Evolutionary conservation across 2,888 invertebrate genomes (phyloP), one percentile per base, ranked within the genome.

Genomic region (Lingula anatina): DNA sequence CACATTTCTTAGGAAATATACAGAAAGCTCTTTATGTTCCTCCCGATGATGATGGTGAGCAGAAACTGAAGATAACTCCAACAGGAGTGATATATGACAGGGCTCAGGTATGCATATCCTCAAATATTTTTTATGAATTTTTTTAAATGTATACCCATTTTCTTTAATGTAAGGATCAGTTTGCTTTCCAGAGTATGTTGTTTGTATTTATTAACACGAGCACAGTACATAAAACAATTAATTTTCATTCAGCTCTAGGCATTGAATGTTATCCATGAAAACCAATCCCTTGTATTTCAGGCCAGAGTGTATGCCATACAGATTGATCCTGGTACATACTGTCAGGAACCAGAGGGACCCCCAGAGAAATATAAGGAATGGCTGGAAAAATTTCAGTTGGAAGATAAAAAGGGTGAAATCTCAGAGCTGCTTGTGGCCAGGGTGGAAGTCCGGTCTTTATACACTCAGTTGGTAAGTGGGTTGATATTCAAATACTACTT

Each of bases 261-360:
- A n/a, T n/a, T n/a, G n/a, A n/a, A n/a, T n/a, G n/a, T n/a, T n/a
- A n/a, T n/a, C n/a, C n/a, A n/a, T n/a, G n/a, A 27, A n/a, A n/a
- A n/a, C n/a, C n/a, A n/a, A n/a, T n/a, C n/a, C n/a, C n/a, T 46
- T 25, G 21, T 40, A 26, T 71, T 76, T 4, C 76, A 86, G 86
- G 84, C 85, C 70, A 83, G 86, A 59, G 77, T 89, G 41, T 84
- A 85, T 71, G 84, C 84, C 20, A 79, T 89, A 24, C 87, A 87
- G 62, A 83, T 83, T 44, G 84, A 87, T 56, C 85, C 86, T 54
- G 84, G 83, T 7, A 89, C 89, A 0, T 89, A 86, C 79, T 79
- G 85, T 58, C 82, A 83, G 46, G 85, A 87, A 35, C 87, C 88
- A 0, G 79, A 82, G 54, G 83, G 78, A 25, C 71, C 83, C 36